Evolutionary conservation across 2,113 vertebrate genomes (phyloP).

Genomic region (Todiramphus saurophagus): DNA sequence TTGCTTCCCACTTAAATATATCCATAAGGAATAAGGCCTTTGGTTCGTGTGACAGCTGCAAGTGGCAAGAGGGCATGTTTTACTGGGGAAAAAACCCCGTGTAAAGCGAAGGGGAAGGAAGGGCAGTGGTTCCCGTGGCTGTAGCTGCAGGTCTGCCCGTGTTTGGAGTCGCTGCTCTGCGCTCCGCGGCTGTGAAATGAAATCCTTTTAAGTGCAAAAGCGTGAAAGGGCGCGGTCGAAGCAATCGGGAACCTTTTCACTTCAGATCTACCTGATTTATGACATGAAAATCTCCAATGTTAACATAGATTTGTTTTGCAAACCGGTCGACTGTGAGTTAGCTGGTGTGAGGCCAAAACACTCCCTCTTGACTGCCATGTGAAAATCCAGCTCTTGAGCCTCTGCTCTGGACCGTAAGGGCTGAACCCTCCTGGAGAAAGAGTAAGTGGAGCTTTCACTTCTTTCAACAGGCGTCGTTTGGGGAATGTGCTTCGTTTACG

Average conservation of each 20-base stretch:
- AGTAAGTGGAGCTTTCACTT: neutral
- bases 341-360: slow-evolving; percentile 2
- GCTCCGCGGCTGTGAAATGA: neutral
- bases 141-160: neutral
- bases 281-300: neutral
- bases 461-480: neutral
- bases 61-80: neutral
- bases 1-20: neutral
- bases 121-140: neutral
- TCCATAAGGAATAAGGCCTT: neutral
- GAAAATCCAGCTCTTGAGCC: neutral
- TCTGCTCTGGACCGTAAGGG: neutral
- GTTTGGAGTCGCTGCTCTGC: neutral
- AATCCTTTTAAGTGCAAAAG: neutral
- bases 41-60: neutral
- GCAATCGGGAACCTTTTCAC: neutral
- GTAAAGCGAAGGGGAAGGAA: neutral
- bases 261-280: neutral
- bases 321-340: neutral
- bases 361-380: neutral
- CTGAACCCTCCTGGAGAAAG: neutral
- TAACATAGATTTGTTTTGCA: slow-evolving; percentile 5
- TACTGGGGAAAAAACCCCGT: neutral
- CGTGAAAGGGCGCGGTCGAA: neutral
- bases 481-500: accelerated